Evolutionary conservation across 2,113 vertebrate genomes (phyloP).

Genomic region (Neolamprologus toae): DNA sequence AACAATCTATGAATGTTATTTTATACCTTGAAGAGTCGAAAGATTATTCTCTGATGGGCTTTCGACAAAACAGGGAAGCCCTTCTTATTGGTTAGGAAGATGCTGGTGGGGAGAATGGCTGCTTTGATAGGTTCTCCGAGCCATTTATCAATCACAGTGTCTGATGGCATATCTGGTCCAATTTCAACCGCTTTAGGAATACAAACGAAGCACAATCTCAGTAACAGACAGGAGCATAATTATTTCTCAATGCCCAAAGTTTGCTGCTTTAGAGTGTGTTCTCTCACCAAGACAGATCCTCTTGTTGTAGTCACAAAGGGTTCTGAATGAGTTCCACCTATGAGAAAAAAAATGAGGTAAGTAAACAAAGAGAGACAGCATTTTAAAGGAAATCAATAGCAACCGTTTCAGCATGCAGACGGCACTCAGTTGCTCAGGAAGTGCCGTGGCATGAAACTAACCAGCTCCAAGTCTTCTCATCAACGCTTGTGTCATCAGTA

Average conservation of each 20-base stretch:
- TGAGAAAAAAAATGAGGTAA: not conserved
- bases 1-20: not conserved
- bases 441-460: constrained; percentile 44
- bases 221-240: not conserved
- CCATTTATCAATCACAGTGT: constrained; percentile 85
- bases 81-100: constrained; percentile 93
- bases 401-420: not conserved
- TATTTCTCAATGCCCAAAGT: not conserved
- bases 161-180: constrained; percentile 81
- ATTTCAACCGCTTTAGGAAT: constrained; percentile 78
- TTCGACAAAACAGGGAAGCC: constrained; percentile 90
- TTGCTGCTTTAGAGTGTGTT: not conserved
- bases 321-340: constrained; percentile 90
- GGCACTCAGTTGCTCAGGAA: not conserved
- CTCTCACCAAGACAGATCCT: constrained; percentile 85
- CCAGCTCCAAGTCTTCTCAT: constrained; percentile 84
- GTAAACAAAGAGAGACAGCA: not conserved
- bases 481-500: constrained; percentile 62
- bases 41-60: constrained; percentile 83
- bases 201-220: not conserved
- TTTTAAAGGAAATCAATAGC: constrained; percentile 10
- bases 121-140: constrained; percentile 91
- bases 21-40: constrained; percentile 86
- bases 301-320: constrained; percentile 92
- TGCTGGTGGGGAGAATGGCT: constrained; percentile 84